Evolutionary conservation across 2,888 invertebrate species (phyloP).

Genomic region (Xanthorhoe designata): DNA sequence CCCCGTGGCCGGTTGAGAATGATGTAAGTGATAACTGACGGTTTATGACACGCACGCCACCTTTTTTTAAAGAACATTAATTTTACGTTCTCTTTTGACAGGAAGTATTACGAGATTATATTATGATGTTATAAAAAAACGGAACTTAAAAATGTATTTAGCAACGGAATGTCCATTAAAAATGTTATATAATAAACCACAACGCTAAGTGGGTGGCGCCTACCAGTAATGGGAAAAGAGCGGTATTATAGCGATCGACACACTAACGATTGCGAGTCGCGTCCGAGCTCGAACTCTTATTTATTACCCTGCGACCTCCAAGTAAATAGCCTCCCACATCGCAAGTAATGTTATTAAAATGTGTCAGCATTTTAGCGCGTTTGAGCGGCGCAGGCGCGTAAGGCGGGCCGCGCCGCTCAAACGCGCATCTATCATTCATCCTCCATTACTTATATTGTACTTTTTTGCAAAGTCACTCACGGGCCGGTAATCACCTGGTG

Average conservation of each 20-base stretch:
- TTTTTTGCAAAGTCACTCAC: slow-evolving; percentile 84
- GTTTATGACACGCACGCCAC: slow-evolving; percentile 46
- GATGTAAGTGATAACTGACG: slow-evolving; percentile 59
- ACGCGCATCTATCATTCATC: slow-evolving; percentile 84
- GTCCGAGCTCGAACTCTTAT: slow-evolving; percentile 80
- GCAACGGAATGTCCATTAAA: slow-evolving; percentile 40
- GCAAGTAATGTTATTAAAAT: slow-evolving; percentile 85
- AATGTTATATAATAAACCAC: slow-evolving; percentile 45
- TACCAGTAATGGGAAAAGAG: slow-evolving; percentile 69
- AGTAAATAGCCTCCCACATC: slow-evolving; percentile 82
- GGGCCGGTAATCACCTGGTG: slow-evolving; percentile 85
- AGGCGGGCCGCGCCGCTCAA: slow-evolving; percentile 58
- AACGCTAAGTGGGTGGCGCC: slow-evolving; percentile 41
- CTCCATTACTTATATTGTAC: slow-evolving; percentile 86
- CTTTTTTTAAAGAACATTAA: slow-evolving; percentile 29
- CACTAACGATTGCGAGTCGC: slow-evolving; percentile 75
- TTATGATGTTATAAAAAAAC: not conserved
- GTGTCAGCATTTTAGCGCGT: slow-evolving; percentile 82
- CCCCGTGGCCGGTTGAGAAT: slow-evolving; percentile 53
- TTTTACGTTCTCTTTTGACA: slow-evolving; percentile 22
- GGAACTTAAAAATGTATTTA: slow-evolving; percentile 8
- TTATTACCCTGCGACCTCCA: slow-evolving; percentile 77
- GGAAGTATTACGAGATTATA: not conserved
- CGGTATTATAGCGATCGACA: slow-evolving; percentile 71
- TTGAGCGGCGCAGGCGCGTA: slow-evolving; percentile 56